Conservation (phyloP, 1,140 invertebrate genomes). For the Zophobas morio region DNA sequence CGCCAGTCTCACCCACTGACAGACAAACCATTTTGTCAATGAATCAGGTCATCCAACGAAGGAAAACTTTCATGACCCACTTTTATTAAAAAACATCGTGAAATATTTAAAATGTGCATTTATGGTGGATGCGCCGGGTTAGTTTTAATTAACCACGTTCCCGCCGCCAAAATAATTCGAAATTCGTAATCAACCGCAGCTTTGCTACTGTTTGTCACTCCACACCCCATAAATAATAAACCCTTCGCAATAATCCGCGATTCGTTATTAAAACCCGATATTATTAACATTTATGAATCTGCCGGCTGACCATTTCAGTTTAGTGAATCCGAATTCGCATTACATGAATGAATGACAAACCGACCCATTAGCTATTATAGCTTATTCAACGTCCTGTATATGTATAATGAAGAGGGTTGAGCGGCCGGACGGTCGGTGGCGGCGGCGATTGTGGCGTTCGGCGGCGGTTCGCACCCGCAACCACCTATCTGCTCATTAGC, state of each 20-base stretch:
- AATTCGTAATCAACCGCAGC: neutral
- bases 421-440: constrained; percentile 10
- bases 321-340: constrained; percentile 46
- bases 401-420: constrained; percentile 39
- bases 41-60: no score
- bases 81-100: no score
- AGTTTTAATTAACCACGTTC: no score
- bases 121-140: no score
- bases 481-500: constrained; percentile 56
- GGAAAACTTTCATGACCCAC: no score
- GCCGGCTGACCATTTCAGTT: constrained; percentile 48
- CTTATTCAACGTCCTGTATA: constrained; percentile 43
- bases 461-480: constrained; percentile 52
- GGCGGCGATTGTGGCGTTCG: constrained; percentile 44
- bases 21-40: no score
- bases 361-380: constrained; percentile 50
- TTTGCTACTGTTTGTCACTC: neutral
- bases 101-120: no score
- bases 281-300: constrained; percentile 51
- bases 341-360: constrained; percentile 48
- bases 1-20: no score
- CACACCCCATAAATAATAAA: constrained; percentile 21
- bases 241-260: constrained; percentile 17
- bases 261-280: constrained; percentile 44
- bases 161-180: no score